A percentile compares a stretch with the other conserved stretches of the same genome.
These are phyloP conservation scores for Micrasema minimum DNA, from an alignment of 1,140 invertebrate genomes.

Conservation along the genomic window DNA sequence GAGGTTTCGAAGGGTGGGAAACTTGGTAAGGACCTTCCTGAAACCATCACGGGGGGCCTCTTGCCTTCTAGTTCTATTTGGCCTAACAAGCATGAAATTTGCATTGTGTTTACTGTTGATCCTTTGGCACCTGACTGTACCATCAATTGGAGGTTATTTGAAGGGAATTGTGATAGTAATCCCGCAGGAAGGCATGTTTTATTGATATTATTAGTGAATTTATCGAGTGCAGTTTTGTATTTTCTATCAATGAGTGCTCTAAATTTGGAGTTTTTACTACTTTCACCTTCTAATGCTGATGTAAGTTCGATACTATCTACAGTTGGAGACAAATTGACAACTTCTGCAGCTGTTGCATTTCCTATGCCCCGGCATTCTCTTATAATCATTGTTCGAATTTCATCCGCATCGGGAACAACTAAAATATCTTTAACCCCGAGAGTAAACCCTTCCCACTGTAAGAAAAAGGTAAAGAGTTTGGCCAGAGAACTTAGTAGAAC, in stretches of 20 bases:
- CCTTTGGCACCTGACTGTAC: slow-evolving; percentile 98
- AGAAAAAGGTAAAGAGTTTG: slow-evolving; percentile 89
- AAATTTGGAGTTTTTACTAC: slow-evolving; percentile 80
- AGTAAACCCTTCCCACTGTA: slow-evolving; percentile 93
- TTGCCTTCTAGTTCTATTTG: slow-evolving; percentile 99
- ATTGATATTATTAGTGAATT: slow-evolving; percentile 91
- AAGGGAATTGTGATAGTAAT: slow-evolving; percentile 87
- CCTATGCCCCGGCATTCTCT: slow-evolving; percentile 73
- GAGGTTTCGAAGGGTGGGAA: slow-evolving; percentile 91
- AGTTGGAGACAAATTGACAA: slow-evolving; percentile 75
- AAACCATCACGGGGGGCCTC: slow-evolving; percentile 93
- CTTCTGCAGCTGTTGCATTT: slow-evolving; percentile 74
- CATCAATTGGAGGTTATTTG: slow-evolving; percentile 98
- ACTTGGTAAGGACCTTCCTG: slow-evolving; percentile 91
- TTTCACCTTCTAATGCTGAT: slow-evolving; percentile 76
- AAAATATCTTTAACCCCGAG: slow-evolving; percentile 96
- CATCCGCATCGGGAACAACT: slow-evolving; percentile 77
- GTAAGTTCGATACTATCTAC: slow-evolving; percentile 68
- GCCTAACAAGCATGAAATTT: slow-evolving; percentile 95
- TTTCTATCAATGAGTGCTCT: slow-evolving; percentile 82
- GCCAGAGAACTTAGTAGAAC: slow-evolving; percentile 89
- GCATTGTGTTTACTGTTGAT: slow-evolving; percentile 94
- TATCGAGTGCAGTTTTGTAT: slow-evolving; percentile 86
- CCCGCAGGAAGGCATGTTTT: slow-evolving; percentile 84
- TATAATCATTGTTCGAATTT: slow-evolving; percentile 78